Evolutionary conservation across 2,797 vertebrate species (phyloP).

Genomic region (Poeciliopsis presidionis): DNA sequence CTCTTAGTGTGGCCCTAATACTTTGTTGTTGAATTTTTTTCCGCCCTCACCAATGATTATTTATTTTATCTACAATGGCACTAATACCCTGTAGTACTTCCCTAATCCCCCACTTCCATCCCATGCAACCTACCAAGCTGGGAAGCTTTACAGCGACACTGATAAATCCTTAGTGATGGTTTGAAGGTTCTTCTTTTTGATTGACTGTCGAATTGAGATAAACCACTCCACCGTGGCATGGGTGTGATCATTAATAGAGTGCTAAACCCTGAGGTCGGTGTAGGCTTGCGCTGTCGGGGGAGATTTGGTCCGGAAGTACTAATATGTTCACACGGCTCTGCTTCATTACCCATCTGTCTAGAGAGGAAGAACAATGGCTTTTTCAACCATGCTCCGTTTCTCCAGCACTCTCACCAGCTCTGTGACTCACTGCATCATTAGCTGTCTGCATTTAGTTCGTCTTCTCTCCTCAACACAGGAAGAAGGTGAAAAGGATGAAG

Average conservation of each 20-base stretch:
- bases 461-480: slow-evolving; percentile 11
- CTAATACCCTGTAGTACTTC: neutral
- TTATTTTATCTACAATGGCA: neutral
- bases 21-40: neutral
- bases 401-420: slow-evolving; percentile 2
- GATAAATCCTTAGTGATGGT: slow-evolving; percentile 33
- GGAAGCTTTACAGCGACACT: slow-evolving; percentile 26
- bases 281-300: slow-evolving; percentile 62
- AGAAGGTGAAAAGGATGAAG: slow-evolving; percentile 10
- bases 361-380: slow-evolving; percentile 53
- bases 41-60: neutral
- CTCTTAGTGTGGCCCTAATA: too few species aligned
- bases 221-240: slow-evolving; percentile 40
- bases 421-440: slow-evolving; percentile 52
- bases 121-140: slow-evolving; percentile 29
- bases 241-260: slow-evolving; percentile 62
- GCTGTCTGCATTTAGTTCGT: slow-evolving; percentile 7
- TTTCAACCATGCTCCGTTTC: slow-evolving; percentile 30
- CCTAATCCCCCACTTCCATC: slow-evolving; percentile 9
- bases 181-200: slow-evolving; percentile 45
- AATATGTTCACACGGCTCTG: slow-evolving; percentile 62
- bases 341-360: slow-evolving; percentile 75
- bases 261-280: slow-evolving; percentile 58
- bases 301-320: slow-evolving; percentile 57
- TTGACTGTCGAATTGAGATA: slow-evolving; percentile 52